Evolutionary conservation across 2,797 vertebrate genomes (phyloP), one percentile per base, ranked within the genome.

Genomic region (Pangasius sanitwongsei): DNA sequence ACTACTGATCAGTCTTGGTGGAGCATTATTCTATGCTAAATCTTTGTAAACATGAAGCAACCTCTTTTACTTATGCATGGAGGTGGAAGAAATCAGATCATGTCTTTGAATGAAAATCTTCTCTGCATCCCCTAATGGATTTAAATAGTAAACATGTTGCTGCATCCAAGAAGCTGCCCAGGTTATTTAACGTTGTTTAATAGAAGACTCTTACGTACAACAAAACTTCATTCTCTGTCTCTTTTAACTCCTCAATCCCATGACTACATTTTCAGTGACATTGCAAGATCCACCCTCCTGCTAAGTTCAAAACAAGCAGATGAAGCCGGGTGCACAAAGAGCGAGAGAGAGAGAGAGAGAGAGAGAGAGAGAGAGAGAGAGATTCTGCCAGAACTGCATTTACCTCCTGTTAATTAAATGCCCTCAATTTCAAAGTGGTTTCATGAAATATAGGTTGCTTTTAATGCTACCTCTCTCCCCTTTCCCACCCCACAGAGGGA

Each of bases 241-340:
- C 83, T 50, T 87, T 86, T 63, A 75, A 89, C 78, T 81, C 67
- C 70, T 80, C 61, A 85, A 90, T 90, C 16, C 92, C 93, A 70
- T 93, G 93, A 94, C 95, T 94, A 91, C 83, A 87, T 93, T 92
- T 91, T 91, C 87, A 83, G 89, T 92, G 92, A 85, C 89, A 91
- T 92, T 92, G 88, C 90, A 85, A 74, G 84, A 90, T 87, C 89
- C 91, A 92, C 91, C 91, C 92, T 92, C 92, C 93, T 92, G 89
- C 88, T 81, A 90, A 88, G 89, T 91, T 93, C 93, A 82, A 83
- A 89, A 89, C 85, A 72, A 74, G 84, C 1, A 53, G 12, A 85
- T 31, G 63, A 83, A 12, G 20, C 25, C 7, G 25, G 37, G 44
- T 53, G 83, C 72, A 90, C 67, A 90, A 83, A 50, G 50, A 18